Base-by-base conservation (phyloP, 2,888 invertebrate genomes). In the Hofmannophila pseudospretella region DNA sequence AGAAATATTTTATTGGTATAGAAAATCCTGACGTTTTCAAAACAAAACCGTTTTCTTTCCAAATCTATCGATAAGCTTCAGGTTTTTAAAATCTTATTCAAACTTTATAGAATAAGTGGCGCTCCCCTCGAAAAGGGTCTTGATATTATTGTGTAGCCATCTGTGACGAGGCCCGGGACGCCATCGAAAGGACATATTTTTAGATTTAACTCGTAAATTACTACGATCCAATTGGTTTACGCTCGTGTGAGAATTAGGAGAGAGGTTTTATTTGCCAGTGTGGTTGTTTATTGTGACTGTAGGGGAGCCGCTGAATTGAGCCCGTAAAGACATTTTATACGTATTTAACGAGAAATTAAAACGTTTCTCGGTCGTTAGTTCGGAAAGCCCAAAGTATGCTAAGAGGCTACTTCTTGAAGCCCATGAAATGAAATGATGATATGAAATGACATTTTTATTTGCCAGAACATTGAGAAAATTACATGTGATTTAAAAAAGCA, bases 31-130 rank as follows among this genome's bases (percentile, higher is more conserved):
- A 59, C 59, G 45, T 62, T 66, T 38, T 41, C 49, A 32, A 64
- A 68, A 69, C 63, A 67, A 67, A 49, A 42, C 56, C 55, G 58
- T 60, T 68, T 64, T 63, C 60, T 60, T 54, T 53, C 53, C 58
- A 61, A 67, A 68, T 62, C 61, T 61, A 55, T 58, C 60, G 53
- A 63, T 68, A 76, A 77, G 66, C 66, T 61, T 63, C 64, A 66
- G 72, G 75, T 76, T 80, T 84, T 85, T 76, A 81, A 85, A 84
- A 80, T 84, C 84, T 85, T 85, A 85, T 85, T 86, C 75, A 84
- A 85, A 85, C 80, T 85, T 84, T 82, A 78, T 79, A 82, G 74
- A 81, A 78, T 80, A 77, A 81, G 77, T 74, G 74, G 66, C 48
- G 67, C 59, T 63, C 76, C 81, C 80, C 71, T 78, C 63, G 45